These are phyloP conservation scores for Excalfactoria chinensis DNA, from an alignment of 2,113 vertebrate genomes.

Conservation along the genomic window DNA sequence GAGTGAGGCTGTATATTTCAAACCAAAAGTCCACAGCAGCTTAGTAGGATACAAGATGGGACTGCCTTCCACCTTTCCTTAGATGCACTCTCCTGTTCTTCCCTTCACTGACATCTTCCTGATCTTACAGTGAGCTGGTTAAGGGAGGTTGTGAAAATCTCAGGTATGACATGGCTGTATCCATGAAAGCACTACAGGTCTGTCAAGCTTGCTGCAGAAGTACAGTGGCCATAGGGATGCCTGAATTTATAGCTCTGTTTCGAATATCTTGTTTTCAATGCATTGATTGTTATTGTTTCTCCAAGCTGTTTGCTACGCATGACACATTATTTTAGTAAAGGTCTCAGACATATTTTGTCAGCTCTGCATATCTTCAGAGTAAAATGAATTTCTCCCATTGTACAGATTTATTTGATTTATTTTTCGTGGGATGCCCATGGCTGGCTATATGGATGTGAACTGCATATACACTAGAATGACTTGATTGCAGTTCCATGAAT, in stretches of 20 bases:
- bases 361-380: not conserved
- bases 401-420: constrained; percentile 18
- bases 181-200: not conserved
- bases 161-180: not conserved
- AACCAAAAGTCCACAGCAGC: not conserved
- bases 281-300: constrained; percentile 34
- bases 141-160: not conserved
- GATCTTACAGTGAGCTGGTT: not conserved
- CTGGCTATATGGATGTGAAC: not conserved
- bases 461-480: not conserved
- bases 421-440: not conserved
- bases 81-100: not conserved
- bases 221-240: not conserved
- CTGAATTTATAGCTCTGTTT: constrained; percentile 14
- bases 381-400: not conserved
- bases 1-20: not conserved
- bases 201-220: not conserved
- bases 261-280: not conserved
- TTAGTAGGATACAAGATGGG: not conserved
- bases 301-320: constrained; percentile 10
- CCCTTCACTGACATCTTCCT: not conserved
- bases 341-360: not conserved
- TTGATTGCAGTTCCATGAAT: not conserved
- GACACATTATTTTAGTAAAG: not conserved
- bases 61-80: not conserved